These are phyloP conservation scores for Pterocles burchelli DNA, from an alignment of 2,113 vertebrate genomes.

Conservation along the genomic window DNA sequence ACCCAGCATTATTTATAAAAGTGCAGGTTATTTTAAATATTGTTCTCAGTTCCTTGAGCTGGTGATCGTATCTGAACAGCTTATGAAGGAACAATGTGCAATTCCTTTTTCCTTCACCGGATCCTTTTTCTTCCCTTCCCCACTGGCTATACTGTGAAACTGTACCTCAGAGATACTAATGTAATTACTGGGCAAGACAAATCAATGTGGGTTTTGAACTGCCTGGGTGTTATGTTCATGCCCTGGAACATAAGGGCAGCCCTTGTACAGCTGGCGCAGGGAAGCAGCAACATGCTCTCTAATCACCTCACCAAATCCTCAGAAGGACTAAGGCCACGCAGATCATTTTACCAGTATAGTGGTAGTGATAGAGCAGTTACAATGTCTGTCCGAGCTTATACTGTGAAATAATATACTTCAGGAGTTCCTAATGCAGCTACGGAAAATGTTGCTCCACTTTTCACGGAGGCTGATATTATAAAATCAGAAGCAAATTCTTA, in stretches of 20 bases:
- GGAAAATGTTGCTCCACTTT: background rate
- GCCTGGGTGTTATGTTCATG: background rate
- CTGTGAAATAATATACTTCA: background rate
- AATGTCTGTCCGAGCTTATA: background rate
- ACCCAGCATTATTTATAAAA: background rate
- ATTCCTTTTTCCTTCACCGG: background rate
- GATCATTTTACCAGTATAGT: background rate
- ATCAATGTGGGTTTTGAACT: slow-evolving; percentile 25
- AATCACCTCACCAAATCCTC: background rate
- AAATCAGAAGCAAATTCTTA: slow-evolving; percentile 42
- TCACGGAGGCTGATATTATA: background rate
- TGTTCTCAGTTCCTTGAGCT: background rate
- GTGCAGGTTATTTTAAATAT: background rate
- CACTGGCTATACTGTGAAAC: background rate
- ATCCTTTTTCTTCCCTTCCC: background rate
- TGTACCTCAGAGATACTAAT: background rate
- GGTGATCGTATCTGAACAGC: background rate
- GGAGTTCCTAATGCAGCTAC: background rate
- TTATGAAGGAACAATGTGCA: background rate
- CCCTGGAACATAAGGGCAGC: background rate
- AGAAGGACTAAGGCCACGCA: background rate
- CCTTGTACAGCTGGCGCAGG: background rate
- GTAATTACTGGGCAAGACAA: slow-evolving; percentile 3
- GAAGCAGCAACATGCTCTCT: background rate
- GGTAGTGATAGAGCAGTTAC: background rate